Evolutionary conservation across 2,797 vertebrate genomes (phyloP), one percentile per base, ranked within the genome.

Genomic region (Manis pentadactyla): DNA sequence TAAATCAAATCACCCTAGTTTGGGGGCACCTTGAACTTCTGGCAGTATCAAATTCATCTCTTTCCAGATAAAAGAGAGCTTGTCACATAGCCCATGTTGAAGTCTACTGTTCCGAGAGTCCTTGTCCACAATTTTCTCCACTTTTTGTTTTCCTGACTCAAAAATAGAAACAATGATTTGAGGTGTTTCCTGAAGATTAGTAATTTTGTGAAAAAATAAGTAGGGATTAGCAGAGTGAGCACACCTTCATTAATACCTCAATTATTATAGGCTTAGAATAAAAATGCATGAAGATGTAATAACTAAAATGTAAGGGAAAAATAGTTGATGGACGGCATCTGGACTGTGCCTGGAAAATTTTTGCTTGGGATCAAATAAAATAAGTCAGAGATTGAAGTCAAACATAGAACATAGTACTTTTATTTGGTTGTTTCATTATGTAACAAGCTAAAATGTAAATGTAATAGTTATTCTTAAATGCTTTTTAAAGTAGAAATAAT

Each of bases 361-460:
- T 87, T 73, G 8, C 39, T 57, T 82, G 39, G 19, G 17, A 23
- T 77, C 66, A 86, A 64, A 86, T 55, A 37, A 96, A 61, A 23
- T 29, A 78, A 87, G 1, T 82, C 77, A 87, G n/a, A 68, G 66
- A 55, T 74, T 46, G 21, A 96, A 95, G 15, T 53, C 55, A 71
- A 23, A 59, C 34, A 63, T 27, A 84, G 37, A 68, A 74, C 63
- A 90, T n/a, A 64, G n/a, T 90, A 64, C 46, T 69, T 94, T 78
- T 87, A 42, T 71, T 75, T 46, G 49, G 31, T 34, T 46, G 53
- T 73, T 93, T 82, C 59, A 53, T 59, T 77, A 90, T 78, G 21
- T 78, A 55, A 69, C 21, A 92, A 88, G 59, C 31, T 92, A 83
- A 83, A 75, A 87, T 89, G 19, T 87, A 87, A 75, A 83, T 89